phyloP scores from a whole-genome alignment of 2,797 vertebrate species.

The Macrochelys suwanniensis region DNA sequence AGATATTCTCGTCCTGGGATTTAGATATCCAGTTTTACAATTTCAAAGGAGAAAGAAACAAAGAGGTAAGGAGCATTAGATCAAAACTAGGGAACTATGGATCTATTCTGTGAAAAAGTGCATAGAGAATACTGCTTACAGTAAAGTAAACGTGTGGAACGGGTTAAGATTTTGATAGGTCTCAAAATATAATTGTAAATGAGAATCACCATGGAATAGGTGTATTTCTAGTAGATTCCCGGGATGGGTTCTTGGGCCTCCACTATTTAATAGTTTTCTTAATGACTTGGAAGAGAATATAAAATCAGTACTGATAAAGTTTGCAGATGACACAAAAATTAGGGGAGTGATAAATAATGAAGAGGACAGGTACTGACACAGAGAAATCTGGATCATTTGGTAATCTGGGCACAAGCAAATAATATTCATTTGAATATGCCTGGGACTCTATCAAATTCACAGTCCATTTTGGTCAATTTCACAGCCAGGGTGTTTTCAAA shows the following conservation, averaged over 20 bases:
- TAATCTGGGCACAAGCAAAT: neutral
- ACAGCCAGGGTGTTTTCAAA: no score
- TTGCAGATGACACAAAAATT: neutral
- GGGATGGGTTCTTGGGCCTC: neutral
- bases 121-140: neutral
- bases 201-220: neutral
- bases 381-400: neutral
- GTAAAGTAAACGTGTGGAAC: neutral
- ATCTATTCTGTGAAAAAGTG: constrained; percentile 38
- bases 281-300: neutral
- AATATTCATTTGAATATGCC: neutral
- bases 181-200: neutral
- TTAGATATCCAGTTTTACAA: constrained; percentile 49
- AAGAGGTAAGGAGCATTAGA: constrained; percentile 32
- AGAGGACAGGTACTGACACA: neutral
- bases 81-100: neutral
- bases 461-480: no score
- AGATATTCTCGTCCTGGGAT: constrained; percentile 49
- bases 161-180: neutral
- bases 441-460: no score
- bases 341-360: neutral
- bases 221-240: neutral
- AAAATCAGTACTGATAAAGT: neutral
- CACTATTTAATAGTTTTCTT: neutral
- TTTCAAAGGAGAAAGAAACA: constrained; percentile 30